Conservation (phyloP, 2,888 invertebrate species). For the Exocentrus adspersus region DNA sequence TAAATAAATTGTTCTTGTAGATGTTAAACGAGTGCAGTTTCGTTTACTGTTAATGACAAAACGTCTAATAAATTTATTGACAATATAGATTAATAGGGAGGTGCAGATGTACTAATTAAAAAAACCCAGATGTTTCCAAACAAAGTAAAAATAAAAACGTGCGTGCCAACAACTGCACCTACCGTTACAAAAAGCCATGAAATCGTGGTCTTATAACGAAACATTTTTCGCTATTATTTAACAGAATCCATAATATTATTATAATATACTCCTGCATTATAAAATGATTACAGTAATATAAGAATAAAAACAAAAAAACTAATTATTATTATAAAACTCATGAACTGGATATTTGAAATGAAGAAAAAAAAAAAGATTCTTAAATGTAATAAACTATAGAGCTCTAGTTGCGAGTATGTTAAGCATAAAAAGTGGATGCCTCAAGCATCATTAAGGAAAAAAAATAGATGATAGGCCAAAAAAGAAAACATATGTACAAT, state of each 20-base stretch:
- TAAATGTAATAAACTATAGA: slow-evolving; percentile 27
- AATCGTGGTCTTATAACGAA: slow-evolving; percentile 41
- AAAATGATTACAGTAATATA: slow-evolving; percentile 38
- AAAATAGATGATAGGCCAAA: slow-evolving; percentile 32
- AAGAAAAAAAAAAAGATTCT: slow-evolving; percentile 22
- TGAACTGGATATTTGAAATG: slow-evolving; percentile 33
- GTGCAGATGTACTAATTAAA: slow-evolving; percentile 46
- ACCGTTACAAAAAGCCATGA: slow-evolving; percentile 53
- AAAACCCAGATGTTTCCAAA: slow-evolving; percentile 18
- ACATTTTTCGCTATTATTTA: slow-evolving; percentile 35
- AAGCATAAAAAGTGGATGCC: slow-evolving; percentile 21
- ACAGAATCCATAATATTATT: slow-evolving; percentile 44
- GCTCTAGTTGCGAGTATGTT: slow-evolving; percentile 28
- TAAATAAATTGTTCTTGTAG: too few species aligned
- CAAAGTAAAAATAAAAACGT: not conserved
- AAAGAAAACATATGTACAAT: slow-evolving; percentile 39
- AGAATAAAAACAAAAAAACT: slow-evolving; percentile 38
- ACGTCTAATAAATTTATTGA: slow-evolving; percentile 47
- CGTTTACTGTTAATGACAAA: slow-evolving; percentile 47
- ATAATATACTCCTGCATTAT: slow-evolving; percentile 44
- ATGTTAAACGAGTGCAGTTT: slow-evolving; percentile 25
- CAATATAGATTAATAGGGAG: slow-evolving; percentile 48
- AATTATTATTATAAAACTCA: slow-evolving; percentile 33
- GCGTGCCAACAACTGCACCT: slow-evolving; percentile 47
- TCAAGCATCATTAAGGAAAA: slow-evolving; percentile 13